Evolutionary conservation across 2,797 vertebrate genomes (phyloP).

Genomic region (Dicrostonyx torquatus): DNA sequence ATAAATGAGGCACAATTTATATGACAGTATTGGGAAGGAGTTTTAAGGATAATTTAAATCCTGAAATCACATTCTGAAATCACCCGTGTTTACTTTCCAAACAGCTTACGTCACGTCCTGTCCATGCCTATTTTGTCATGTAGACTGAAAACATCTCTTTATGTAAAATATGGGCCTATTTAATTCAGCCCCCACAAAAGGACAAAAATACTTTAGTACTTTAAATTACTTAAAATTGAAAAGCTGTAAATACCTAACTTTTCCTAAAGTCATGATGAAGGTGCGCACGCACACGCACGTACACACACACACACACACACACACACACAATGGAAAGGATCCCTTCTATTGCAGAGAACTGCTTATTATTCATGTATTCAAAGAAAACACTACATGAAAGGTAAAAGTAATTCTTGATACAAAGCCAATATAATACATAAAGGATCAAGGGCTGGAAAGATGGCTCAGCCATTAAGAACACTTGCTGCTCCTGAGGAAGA

Average conservation of each 20-base stretch:
- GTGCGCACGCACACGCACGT: neutral
- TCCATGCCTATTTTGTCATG: too few species aligned
- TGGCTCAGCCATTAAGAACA: neutral
- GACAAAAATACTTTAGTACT: neutral
- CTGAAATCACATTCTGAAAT: too few species aligned
- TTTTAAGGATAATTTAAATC: too few species aligned
- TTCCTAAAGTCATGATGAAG: neutral
- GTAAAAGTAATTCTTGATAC: neutral
- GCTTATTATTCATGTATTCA: neutral
- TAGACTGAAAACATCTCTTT: too few species aligned
- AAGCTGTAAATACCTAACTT: neutral
- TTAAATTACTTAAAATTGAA: conserved; percentile 16
- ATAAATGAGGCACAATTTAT: too few species aligned
- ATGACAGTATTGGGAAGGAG: too few species aligned
- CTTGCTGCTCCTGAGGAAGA: neutral
- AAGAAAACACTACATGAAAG: conserved; percentile 19
- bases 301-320: neutral
- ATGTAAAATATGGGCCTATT: too few species aligned
- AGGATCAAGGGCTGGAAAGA: neutral
- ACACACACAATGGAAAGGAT: neutral
- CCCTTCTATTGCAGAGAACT: conserved; percentile 16
- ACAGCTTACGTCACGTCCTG: too few species aligned
- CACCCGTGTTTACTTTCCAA: too few species aligned
- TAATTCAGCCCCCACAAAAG: neutral
- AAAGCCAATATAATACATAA: neutral